Evolutionary conservation across 2,113 vertebrate species (phyloP).

Genomic region (Alethe castanea): DNA sequence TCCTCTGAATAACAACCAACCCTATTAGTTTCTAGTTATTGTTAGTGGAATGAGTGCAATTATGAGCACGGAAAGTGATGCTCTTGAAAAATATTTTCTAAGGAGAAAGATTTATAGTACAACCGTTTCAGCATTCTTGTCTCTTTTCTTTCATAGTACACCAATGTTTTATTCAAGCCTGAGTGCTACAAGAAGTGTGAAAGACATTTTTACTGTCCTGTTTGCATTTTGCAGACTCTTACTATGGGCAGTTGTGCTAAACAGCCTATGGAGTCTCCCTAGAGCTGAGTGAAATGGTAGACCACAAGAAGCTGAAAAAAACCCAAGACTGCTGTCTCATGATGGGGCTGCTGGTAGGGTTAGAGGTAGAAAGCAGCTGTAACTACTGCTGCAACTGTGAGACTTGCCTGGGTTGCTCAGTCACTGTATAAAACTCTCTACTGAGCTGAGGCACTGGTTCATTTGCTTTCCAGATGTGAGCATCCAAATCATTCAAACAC

Average conservation of each 20-base stretch:
- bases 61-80: not conserved
- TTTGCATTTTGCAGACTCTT: not conserved
- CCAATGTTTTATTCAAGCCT: not conserved
- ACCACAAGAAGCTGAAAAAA: conserved; percentile 14
- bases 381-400: not conserved
- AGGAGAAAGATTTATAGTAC: not conserved
- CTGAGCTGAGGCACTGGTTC: not conserved
- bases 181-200: not conserved
- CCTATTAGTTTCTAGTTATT: not conserved
- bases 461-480: not conserved
- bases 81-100: not conserved
- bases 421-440: not conserved
- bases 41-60: not conserved
- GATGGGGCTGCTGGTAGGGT: not conserved
- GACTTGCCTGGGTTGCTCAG: not conserved
- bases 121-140: not conserved
- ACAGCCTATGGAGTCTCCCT: not conserved
- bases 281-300: not conserved
- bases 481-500: not conserved
- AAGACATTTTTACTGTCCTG: not conserved
- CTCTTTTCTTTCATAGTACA: not conserved
- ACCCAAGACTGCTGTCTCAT: not conserved
- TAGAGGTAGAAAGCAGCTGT: not conserved
- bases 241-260: not conserved
- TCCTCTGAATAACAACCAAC: not conserved